phyloP scores from a whole-genome alignment of 2,888 invertebrate species.

The Hypena proboscidalis region DNA sequence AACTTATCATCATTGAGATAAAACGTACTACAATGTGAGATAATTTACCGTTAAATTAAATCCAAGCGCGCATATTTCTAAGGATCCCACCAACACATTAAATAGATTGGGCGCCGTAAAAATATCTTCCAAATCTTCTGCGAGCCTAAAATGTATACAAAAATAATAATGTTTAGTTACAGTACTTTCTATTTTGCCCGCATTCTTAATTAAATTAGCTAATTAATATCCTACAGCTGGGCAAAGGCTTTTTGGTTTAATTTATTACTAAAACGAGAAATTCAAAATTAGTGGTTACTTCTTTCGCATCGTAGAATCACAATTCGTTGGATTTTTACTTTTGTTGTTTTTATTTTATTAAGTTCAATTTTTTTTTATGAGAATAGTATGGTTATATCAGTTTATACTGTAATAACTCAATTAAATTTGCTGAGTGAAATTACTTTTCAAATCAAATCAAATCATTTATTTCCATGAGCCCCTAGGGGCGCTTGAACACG shows the following conservation, averaged over 20 bases:
- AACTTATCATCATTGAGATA: constrained; percentile 5
- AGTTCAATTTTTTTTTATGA: too few species aligned
- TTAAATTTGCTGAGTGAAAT: too few species aligned
- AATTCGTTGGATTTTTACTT: background rate
- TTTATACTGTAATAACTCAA: too few species aligned
- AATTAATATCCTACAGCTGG: constrained; percentile 11
- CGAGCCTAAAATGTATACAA: constrained; percentile 56
- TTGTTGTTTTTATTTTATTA: too few species aligned
- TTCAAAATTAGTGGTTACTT: background rate
- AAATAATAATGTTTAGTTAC: constrained; percentile 6
- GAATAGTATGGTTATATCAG: too few species aligned
- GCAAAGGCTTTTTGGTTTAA: constrained; percentile 3
- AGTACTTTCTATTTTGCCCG: constrained; percentile 3
- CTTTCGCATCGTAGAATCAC: background rate
- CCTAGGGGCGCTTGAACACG: too few species aligned
- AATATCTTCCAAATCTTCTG: constrained; percentile 70
- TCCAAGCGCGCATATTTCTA: constrained; percentile 74
- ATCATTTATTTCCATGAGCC: too few species aligned
- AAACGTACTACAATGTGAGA: constrained; percentile 11
- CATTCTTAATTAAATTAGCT: constrained; percentile 20
- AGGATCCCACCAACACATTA: constrained; percentile 69
- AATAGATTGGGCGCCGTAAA: constrained; percentile 69
- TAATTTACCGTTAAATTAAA: constrained; percentile 70
- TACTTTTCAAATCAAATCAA: too few species aligned
- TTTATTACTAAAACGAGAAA: constrained; percentile 4